phyloP scores from a whole-genome alignment of 2,888 invertebrate genomes.

The Operophtera brumata region DNA sequence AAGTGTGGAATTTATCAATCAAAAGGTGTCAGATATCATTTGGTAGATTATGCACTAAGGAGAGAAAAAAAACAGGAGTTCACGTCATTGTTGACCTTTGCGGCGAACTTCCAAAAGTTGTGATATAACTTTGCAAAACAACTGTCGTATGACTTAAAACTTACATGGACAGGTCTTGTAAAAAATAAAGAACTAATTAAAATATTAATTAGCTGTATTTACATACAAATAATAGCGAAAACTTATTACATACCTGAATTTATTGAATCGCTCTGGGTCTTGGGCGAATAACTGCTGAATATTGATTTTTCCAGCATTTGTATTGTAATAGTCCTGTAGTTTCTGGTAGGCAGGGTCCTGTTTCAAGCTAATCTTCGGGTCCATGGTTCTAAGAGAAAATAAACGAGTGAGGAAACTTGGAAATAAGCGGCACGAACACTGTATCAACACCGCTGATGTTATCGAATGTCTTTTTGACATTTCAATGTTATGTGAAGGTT shows the following conservation, averaged over 20 bases:
- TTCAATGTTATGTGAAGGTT: slow-evolving; percentile 76
- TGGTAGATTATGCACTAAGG: background rate
- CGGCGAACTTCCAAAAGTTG: slow-evolving; percentile 38
- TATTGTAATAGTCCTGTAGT: slow-evolving; percentile 87
- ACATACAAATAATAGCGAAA: slow-evolving; percentile 21
- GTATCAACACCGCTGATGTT: slow-evolving; percentile 62
- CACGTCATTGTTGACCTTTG: slow-evolving; percentile 53
- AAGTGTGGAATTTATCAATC: too few relatives aligned
- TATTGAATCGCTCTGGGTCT: slow-evolving; percentile 91
- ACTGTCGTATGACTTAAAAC: background rate
- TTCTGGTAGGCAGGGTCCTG: slow-evolving; percentile 87
- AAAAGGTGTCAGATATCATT: background rate
- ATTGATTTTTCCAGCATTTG: slow-evolving; percentile 86
- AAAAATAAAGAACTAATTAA: background rate
- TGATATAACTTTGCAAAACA: slow-evolving; percentile 29
- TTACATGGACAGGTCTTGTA: background rate
- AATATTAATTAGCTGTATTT: slow-evolving; percentile 22
- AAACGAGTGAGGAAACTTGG: slow-evolving; percentile 33
- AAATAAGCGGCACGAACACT: slow-evolving; percentile 42
- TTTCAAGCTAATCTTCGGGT: slow-evolving; percentile 66
- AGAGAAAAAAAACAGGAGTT: background rate
- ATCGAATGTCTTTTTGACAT: slow-evolving; percentile 73
- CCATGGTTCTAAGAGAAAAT: slow-evolving; percentile 60
- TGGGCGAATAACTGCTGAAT: slow-evolving; percentile 91
- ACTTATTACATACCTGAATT: slow-evolving; percentile 86